phyloP scores from a whole-genome alignment of 2,888 invertebrate species.

The Zelleria hepariella region DNA sequence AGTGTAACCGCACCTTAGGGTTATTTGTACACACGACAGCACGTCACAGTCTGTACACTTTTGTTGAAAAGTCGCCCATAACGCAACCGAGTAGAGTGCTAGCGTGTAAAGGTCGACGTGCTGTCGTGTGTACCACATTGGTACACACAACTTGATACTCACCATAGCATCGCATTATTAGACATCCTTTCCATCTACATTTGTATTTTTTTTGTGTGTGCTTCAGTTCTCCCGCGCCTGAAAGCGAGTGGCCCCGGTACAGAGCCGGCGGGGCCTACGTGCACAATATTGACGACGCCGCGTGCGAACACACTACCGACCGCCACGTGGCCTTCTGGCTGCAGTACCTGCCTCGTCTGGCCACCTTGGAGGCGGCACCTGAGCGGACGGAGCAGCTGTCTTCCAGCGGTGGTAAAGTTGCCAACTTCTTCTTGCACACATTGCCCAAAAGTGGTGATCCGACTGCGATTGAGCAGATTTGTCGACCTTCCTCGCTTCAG shows the following conservation, averaged over 20 bases:
- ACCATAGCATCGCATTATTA: too few species aligned
- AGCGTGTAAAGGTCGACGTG: too few species aligned
- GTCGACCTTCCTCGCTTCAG: neutral
- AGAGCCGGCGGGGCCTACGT: slow-evolving; percentile 61
- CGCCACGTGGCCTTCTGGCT: slow-evolving; percentile 54
- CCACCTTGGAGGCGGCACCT: slow-evolving; percentile 25
- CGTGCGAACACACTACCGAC: slow-evolving; percentile 18
- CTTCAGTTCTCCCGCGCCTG: slow-evolving; percentile 70
- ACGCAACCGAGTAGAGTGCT: too few species aligned
- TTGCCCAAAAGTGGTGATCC: too few species aligned
- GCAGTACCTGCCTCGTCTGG: slow-evolving; percentile 53
- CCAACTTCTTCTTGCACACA: neutral
- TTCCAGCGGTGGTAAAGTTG: slow-evolving; percentile 6
- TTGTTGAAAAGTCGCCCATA: too few species aligned
- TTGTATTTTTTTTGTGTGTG: slow-evolving; percentile 7
- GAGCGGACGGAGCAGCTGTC: slow-evolving; percentile 40
- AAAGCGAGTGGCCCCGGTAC: slow-evolving; percentile 75
- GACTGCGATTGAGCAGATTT: too few species aligned
- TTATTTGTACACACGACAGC: too few species aligned
- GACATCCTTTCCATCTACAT: too few species aligned
- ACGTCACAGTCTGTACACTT: too few species aligned
- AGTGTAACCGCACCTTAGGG: neutral
- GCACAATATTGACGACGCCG: slow-evolving; percentile 45
- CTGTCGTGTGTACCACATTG: too few species aligned
- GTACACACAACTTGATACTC: neutral